Evolutionary conservation across 1,140 invertebrate species (phyloP).

Genomic region (Neodiprion lecontei): DNA sequence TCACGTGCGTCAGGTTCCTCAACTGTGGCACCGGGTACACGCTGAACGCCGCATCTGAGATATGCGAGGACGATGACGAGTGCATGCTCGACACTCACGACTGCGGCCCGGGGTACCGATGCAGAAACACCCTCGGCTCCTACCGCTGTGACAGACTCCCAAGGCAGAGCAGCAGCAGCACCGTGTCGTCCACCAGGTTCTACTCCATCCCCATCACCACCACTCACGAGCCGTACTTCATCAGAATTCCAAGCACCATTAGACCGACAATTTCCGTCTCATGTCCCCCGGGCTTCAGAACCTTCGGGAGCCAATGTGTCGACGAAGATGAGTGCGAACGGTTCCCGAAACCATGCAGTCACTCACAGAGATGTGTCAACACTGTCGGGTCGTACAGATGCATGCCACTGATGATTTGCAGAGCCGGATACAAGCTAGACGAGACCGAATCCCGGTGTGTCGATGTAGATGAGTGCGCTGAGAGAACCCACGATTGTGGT

Average conservation of each 20-base stretch:
- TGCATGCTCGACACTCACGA: slow-evolving; percentile 83
- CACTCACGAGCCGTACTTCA: slow-evolving; percentile 5
- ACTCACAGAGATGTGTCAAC: slow-evolving; percentile 62
- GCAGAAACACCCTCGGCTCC: slow-evolving; percentile 84
- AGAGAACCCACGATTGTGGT: slow-evolving; percentile 71
- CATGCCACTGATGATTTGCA: slow-evolving; percentile 71
- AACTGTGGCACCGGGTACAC: slow-evolving; percentile 97
- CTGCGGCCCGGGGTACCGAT: slow-evolving; percentile 81
- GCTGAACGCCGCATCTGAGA: slow-evolving; percentile 83
- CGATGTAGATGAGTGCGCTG: slow-evolving; percentile 76
- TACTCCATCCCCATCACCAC: slow-evolving; percentile 17
- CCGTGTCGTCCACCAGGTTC: not conserved
- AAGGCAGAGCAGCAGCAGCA: not conserved
- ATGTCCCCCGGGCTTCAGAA: slow-evolving; percentile 49
- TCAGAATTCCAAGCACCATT: not conserved
- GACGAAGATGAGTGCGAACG: slow-evolving; percentile 66
- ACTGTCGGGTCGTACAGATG: slow-evolving; percentile 65
- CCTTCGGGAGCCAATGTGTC: slow-evolving; percentile 45
- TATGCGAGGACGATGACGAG: slow-evolving; percentile 95
- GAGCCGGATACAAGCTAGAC: slow-evolving; percentile 75
- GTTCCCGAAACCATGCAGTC: slow-evolving; percentile 39
- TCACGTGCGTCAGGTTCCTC: slow-evolving; percentile 79
- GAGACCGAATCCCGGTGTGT: slow-evolving; percentile 54
- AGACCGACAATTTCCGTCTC: slow-evolving; percentile 8
- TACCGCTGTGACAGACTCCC: slow-evolving; percentile 74